Base-by-base conservation (phyloP, 2,113 vertebrate genomes). In the Oenanthe oenanthe region DNA sequence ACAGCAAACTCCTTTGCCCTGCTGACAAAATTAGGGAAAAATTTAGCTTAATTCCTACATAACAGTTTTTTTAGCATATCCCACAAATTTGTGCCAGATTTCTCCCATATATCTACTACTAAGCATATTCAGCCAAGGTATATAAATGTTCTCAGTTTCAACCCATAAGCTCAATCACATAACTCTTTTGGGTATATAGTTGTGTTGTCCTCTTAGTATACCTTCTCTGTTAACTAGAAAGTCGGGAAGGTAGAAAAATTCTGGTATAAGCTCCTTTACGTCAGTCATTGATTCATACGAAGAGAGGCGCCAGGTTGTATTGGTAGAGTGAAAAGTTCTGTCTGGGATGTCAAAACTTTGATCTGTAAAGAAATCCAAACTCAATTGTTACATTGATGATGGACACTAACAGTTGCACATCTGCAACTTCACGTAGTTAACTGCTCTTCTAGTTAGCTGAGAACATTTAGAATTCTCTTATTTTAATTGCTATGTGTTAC, bases 331-430 rank as follows among this genome's bases (percentile, higher is more conserved):
- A 96, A 99, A 99, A 24, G 99, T 99, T 97, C 99, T 99, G 98
- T 99, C 99, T 65, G 99, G 99, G 95, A 99, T 99, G 98, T 99
- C 99, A 98, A 99, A 99, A 98, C 99, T 99, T 97, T 99, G 99
- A 98, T 99, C 99, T 99, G 97, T 75, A 95, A 97, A 96, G 92
- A 95, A 95, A 98, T 68, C 91, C 93, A 96, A 97, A 96, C 79
- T 63, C 84, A 80, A 24, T 47, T 80, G 62, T 95, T 92, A 93
- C 32, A 94, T 6, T 21, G 0, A 74, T 38, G 85, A 68, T 75
- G 42, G 70, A 61, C 50, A 68, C 0, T 42, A 84, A 47, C 29
- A 76, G 38, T 18, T 95, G 54, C 50, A 84, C 10, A 90, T n/a
- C 53, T 67, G 56, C 62, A 91, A n/a, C 70, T 85, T 75, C 32